A percentile compares a stretch with the other conserved stretches of the same genome.
Evolutionary conservation across 92 coral and sea anemone species (phyloP).

Genomic region (Meandrina meandrites): DNA sequence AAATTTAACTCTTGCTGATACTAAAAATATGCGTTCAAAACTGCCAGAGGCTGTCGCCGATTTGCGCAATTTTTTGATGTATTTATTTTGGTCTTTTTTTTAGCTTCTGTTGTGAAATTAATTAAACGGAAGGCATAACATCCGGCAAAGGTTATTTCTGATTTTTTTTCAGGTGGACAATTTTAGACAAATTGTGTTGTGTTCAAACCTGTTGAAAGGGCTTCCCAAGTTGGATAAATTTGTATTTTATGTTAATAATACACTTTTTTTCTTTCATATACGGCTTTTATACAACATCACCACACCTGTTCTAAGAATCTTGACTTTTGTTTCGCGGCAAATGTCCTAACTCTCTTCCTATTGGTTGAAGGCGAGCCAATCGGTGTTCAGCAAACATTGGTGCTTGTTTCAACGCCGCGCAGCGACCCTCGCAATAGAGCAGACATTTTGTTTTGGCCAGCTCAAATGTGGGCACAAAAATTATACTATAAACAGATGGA

Average conservation of each 20-base stretch:
- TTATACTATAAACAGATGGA: constrained; percentile 44
- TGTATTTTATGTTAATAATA: neutral
- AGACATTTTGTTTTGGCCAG: constrained; percentile 57
- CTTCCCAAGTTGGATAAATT: neutral
- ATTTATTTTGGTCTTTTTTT: neutral
- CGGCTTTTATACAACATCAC: neutral
- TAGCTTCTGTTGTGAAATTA: neutral
- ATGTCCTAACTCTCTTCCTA: constrained; percentile 47
- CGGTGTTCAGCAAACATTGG: constrained; percentile 68
- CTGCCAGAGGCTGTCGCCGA: too few relatives aligned
- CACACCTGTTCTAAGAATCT: constrained; percentile 34
- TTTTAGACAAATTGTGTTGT: neutral
- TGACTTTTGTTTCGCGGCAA: constrained; percentile 60
- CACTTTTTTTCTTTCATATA: neutral
- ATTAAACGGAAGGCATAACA: neutral
- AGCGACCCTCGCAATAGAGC: constrained; percentile 43
- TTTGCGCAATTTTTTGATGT: neutral
- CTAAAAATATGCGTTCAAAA: too few relatives aligned
- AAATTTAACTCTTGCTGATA: too few relatives aligned
- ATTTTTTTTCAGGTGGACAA: neutral
- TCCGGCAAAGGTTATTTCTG: neutral
- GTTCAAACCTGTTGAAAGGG: neutral
- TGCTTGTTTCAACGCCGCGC: constrained; percentile 66
- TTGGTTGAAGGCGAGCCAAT: constrained; percentile 67
- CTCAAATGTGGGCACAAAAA: constrained; percentile 38